These are phyloP conservation scores for Pachypanchax playfairii DNA, from an alignment of 2,113 vertebrate species.

Conservation along the genomic window DNA sequence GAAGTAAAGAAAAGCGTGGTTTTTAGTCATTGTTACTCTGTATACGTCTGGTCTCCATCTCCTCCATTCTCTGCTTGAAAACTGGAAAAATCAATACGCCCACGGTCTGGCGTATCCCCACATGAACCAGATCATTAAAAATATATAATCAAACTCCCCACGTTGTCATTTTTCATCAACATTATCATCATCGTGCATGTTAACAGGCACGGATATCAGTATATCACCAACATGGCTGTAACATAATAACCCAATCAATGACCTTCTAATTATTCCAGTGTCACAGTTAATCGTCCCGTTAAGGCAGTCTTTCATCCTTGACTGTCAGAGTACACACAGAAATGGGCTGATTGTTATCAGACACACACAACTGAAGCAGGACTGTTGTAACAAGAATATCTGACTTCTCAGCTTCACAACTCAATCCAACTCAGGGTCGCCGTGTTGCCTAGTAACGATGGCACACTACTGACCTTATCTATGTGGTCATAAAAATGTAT, in stretches of 20 bases:
- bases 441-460: conserved; percentile 85
- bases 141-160: conserved; percentile 67
- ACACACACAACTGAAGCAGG: conserved; percentile 48
- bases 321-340: conserved; percentile 43
- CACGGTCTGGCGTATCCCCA: conserved; percentile 68
- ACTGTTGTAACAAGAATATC: conserved; percentile 77
- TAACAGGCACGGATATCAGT: conserved; percentile 15
- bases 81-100: conserved; percentile 73
- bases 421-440: conserved; percentile 81
- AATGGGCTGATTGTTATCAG: conserved; percentile 65
- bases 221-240: conserved; percentile 44
- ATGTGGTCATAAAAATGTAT: conserved; percentile 87
- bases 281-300: conserved; percentile 62
- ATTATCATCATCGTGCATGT: conserved; percentile 40
- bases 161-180: conserved; percentile 58
- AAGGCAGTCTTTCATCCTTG: conserved; percentile 52
- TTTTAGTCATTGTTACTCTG: conserved; percentile 67
- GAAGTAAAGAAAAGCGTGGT: conserved; percentile 47
- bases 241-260: conserved; percentile 68
- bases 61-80: conserved; percentile 65
- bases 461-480: conserved; percentile 86
- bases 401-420: conserved; percentile 83
- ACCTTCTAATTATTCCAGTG: conserved; percentile 64
- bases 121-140: conserved; percentile 72
- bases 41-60: conserved; percentile 66